Percentiles rank a stretch among this genome's conserved stretches.
phyloP scores from a whole-genome alignment of 1,140 invertebrate species.

The Drosophila insularis region DNA sequence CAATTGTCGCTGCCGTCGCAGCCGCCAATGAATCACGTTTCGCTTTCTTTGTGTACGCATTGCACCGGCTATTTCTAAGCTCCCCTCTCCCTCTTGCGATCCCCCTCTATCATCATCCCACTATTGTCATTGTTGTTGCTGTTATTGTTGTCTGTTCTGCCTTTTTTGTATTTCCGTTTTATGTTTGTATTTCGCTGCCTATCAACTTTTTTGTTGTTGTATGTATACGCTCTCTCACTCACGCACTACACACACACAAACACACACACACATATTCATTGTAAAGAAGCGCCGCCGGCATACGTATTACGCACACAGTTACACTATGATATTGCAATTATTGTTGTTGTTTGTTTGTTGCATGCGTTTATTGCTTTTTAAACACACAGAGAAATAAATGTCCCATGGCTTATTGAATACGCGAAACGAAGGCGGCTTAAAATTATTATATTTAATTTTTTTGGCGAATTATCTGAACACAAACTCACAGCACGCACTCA shows the following conservation, averaged over 20 bases:
- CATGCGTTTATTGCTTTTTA: constrained; percentile 18
- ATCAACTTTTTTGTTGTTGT: not conserved
- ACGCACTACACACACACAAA: constrained; percentile 21
- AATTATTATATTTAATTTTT: constrained; percentile 35
- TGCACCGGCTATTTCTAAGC: constrained; percentile 69
- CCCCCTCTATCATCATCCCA: constrained; percentile 13
- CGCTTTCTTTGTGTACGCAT: constrained; percentile 58
- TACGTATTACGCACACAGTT: constrained; percentile 51
- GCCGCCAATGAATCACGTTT: constrained; percentile 70
- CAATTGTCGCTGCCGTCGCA: constrained; percentile 41
- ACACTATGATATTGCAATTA: constrained; percentile 45
- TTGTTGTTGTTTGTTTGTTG: constrained; percentile 64
- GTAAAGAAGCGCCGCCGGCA: constrained; percentile 29
- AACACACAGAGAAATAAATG: constrained; percentile 18
- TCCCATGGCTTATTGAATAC: constrained; percentile 15
- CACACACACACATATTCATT: constrained; percentile 32
- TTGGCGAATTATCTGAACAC: not conserved
- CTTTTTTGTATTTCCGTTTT: constrained; percentile 76
- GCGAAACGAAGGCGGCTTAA: constrained; percentile 35
- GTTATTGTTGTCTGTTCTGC: constrained; percentile 59
- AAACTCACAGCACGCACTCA: constrained; percentile 39
- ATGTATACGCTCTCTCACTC: constrained; percentile 30
- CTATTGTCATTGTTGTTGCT: constrained; percentile 52
- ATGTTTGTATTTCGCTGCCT: constrained; percentile 58
- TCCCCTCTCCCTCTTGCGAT: constrained; percentile 28